Evolutionary conservation across 2,113 vertebrate species (phyloP).

Genomic region (Pterocles gutturalis): DNA sequence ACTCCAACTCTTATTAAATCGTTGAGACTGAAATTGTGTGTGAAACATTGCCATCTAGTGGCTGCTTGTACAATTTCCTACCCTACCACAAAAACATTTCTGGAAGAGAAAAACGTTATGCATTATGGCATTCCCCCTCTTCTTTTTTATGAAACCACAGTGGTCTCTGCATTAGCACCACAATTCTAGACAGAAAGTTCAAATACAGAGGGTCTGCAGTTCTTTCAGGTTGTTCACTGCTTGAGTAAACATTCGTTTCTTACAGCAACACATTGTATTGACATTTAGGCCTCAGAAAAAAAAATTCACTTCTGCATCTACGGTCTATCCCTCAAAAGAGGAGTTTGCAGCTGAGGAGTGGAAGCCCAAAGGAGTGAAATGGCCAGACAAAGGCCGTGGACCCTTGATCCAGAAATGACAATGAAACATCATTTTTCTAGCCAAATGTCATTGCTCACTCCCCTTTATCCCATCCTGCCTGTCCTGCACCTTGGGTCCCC

Average conservation of each 20-base stretch:
- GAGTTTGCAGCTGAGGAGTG: not conserved
- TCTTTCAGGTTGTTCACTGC: not conserved
- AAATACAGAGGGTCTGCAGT: not conserved
- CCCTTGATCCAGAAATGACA: not conserved
- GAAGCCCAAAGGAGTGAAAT: not conserved
- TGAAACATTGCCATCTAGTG: constrained; percentile 73
- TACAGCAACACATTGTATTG: not conserved
- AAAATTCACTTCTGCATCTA: not conserved
- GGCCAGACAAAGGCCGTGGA: not conserved
- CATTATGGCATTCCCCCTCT: not conserved
- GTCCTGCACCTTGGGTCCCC: not conserved
- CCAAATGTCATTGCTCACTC: not conserved
- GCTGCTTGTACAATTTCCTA: not conserved
- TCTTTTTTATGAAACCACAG: not conserved
- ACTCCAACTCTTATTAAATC: constrained; percentile 9
- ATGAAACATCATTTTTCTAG: not conserved
- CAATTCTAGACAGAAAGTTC: not conserved
- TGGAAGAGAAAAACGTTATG: rapidly evolving
- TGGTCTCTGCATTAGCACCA: not conserved
- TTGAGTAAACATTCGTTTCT: not conserved
- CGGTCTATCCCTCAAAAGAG: not conserved
- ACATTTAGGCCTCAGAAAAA: not conserved
- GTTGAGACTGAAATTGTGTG: constrained; percentile 21
- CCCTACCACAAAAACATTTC: not conserved
- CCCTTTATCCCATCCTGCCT: not conserved